Percentiles rank a stretch among this genome's conserved stretches.
Conservation (phyloP, 2,113 vertebrate genomes). For the Malurus alboscapulatus region DNA sequence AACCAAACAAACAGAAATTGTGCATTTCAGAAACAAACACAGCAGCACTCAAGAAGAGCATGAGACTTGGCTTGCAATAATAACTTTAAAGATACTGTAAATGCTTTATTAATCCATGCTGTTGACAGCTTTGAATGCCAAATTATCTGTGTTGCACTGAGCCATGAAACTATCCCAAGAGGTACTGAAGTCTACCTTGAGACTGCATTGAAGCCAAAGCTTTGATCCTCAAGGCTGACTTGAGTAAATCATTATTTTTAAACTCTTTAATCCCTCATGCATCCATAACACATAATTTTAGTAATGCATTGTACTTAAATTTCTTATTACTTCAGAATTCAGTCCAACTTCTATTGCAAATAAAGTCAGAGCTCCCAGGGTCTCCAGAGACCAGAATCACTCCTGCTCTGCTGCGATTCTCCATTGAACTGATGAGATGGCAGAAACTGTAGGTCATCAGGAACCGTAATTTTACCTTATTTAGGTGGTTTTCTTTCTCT, state of each 20-base stretch:
- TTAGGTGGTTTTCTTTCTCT: not conserved
- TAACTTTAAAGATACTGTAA: constrained; percentile 16
- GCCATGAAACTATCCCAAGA: constrained; percentile 21
- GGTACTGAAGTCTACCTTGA: constrained; percentile 34
- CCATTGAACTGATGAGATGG: not conserved
- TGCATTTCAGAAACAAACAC: not conserved
- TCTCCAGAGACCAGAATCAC: not conserved
- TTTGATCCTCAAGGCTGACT: constrained; percentile 56
- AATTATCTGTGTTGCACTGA: constrained; percentile 25
- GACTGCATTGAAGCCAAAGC: constrained; percentile 36
- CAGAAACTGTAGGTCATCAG: not conserved
- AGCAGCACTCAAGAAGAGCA: not conserved
- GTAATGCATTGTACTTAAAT: constrained; percentile 22
- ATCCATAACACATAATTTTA: constrained; percentile 18
- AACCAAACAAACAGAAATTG: not conserved
- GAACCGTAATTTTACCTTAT: not conserved
- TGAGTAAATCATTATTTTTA: constrained; percentile 47
- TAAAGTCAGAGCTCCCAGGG: not conserved
- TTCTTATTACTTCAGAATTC: constrained; percentile 23
- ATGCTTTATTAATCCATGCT: constrained; percentile 26
- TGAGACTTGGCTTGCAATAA: not conserved
- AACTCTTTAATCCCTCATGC: constrained; percentile 46
- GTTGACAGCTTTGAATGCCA: constrained; percentile 33
- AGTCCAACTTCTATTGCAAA: not conserved
- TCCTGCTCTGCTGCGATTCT: not conserved